These are phyloP conservation scores for Glaucidium brasilianum DNA, from an alignment of 2,113 vertebrate genomes.

Conservation along the genomic window DNA sequence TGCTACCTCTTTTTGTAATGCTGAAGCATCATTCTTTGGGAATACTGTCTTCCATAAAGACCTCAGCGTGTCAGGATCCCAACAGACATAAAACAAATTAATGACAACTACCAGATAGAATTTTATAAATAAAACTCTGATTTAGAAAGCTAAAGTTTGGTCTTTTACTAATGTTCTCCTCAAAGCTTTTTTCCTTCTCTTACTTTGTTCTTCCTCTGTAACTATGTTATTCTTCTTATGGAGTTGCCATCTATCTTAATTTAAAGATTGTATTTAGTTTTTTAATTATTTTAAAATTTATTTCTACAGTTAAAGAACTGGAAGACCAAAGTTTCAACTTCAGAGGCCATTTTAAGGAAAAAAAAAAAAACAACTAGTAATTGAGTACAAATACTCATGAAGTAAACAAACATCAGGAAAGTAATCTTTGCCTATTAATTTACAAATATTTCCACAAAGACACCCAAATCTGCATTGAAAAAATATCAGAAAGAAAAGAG, in stretches of 20 bases:
- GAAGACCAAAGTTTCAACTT: neutral
- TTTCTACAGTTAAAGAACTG: neutral
- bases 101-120: neutral
- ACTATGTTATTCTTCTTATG: neutral
- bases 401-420: neutral
- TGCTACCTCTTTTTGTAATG: neutral
- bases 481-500: neutral
- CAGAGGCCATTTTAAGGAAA: neutral
- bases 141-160: neutral
- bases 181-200: neutral
- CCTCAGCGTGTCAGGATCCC: neutral
- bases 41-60: neutral
- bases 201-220: neutral
- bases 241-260: neutral
- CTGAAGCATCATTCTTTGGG: neutral
- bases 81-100: no score
- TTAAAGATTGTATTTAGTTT: neutral
- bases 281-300: neutral
- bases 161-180: neutral
- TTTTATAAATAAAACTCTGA: neutral
- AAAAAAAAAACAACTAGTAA: neutral
- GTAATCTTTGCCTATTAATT: neutral
- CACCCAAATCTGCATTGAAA: neutral
- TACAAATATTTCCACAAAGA: neutral
- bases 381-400: neutral